phyloP scores from a whole-genome alignment of 2,113 vertebrate genomes.

The Solenodon paradoxus region DNA sequence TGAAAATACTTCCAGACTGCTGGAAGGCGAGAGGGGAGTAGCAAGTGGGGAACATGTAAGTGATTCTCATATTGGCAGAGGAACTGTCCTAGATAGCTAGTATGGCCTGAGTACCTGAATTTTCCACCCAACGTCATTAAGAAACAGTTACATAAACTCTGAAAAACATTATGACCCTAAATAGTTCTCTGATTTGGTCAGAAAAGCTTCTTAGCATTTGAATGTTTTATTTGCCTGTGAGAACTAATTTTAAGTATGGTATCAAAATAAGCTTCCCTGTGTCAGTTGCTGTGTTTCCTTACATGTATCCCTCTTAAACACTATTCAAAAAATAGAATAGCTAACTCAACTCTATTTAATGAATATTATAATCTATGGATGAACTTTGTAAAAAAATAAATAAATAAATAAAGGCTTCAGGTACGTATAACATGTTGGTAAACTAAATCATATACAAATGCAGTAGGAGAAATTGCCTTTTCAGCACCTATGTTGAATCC shows the following conservation, averaged over 20 bases:
- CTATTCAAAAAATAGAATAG: neutral
- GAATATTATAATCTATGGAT: neutral
- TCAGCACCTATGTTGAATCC: neutral
- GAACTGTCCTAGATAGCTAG: neutral
- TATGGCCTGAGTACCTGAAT: neutral
- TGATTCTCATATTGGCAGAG: neutral
- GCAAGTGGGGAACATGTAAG: neutral
- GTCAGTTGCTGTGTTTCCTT: neutral
- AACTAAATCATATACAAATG: conserved; percentile 7
- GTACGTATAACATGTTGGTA: neutral
- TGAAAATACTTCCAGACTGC: neutral
- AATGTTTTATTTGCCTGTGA: neutral
- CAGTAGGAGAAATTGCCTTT: neutral
- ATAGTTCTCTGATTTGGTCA: neutral
- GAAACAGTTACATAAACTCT: neutral
- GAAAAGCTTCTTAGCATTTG: neutral
- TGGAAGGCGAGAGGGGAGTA: neutral
- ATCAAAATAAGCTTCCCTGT: neutral
- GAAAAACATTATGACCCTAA: neutral
- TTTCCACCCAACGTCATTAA: neutral
- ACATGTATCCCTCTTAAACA: neutral
- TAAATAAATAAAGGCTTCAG: too few species aligned
- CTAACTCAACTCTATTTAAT: too few species aligned
- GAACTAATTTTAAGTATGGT: neutral
- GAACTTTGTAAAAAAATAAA: neutral